These are phyloP conservation scores for Azorinus chamasolen DNA, from an alignment of 2,888 invertebrate species.

Conservation along the genomic window DNA sequence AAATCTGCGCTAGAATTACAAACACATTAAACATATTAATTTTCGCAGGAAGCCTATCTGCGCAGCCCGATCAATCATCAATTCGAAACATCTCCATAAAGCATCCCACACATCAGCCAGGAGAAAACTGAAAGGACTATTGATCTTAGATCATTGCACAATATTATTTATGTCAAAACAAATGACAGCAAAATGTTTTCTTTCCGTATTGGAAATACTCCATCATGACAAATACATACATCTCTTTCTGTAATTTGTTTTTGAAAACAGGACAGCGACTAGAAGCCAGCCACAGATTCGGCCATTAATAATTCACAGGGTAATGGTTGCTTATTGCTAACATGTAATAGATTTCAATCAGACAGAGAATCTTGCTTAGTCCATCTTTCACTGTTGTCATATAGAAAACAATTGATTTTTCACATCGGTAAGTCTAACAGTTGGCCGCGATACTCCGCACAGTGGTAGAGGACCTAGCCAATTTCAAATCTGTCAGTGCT, in stretches of 20 bases:
- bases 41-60: too few species aligned
- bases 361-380: slow-evolving; percentile 42
- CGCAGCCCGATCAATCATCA: too few species aligned
- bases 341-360: slow-evolving; percentile 68
- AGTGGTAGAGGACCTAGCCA: too few species aligned
- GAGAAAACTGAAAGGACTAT: neutral
- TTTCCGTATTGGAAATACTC: slow-evolving; percentile 41
- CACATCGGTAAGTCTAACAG: slow-evolving; percentile 48
- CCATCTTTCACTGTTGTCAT: slow-evolving; percentile 52
- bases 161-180: slow-evolving; percentile 53
- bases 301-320: slow-evolving; percentile 58
- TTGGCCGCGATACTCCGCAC: too few species aligned
- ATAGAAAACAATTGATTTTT: slow-evolving; percentile 68
- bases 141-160: slow-evolving; percentile 34
- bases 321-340: slow-evolving; percentile 56
- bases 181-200: slow-evolving; percentile 46
- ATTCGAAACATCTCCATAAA: too few species aligned
- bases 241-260: slow-evolving; percentile 35
- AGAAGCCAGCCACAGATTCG: too few species aligned
- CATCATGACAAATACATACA: slow-evolving; percentile 38
- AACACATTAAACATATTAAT: too few species aligned
- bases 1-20: too few species aligned
- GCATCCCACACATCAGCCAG: too few species aligned
- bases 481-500: too few species aligned
- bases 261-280: slow-evolving; percentile 23